Base-by-base conservation (phyloP, 2,888 invertebrate species). In the Boloria euphrosyne region DNA sequence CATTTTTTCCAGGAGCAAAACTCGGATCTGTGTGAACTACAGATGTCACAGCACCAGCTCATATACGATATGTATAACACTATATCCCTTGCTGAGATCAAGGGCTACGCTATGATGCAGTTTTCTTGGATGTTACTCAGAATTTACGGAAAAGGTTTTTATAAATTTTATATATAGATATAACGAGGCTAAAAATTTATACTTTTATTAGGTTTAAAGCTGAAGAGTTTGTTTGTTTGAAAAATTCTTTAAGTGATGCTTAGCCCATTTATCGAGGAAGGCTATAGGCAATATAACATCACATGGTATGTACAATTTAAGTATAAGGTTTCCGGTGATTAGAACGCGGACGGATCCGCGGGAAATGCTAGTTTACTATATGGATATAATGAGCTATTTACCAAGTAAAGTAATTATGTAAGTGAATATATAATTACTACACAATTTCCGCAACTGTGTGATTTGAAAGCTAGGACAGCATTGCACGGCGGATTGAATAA, bases 31-130 rank as follows among this genome's bases (percentile, higher is more conserved):
- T 97, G 97, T 84, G 93, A 94, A 71, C 91, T 95, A 22, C 93
- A 95, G 73, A 95, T 97, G 86, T 97, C 97, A 0, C 95, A 96
- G 0, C 97, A 97, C 73, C 97, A 97, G 86, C 92, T 97, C 66
- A 91, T 97, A 27, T 96, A 95, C 82, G 96, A 96, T 81, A 93
- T 97, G 73, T 97, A 97, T 89, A 95, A 95, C 78, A 94, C 96
- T 0, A 94, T 97, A 68, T 95, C 97, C 0, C 86, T 97, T 46
- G 95, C 97, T 0, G 97, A 97, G 92, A 93, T 97, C 75, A 97
- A 97, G 86, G 97, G 97, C 1, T 97, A 96, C 84, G 94, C 95
- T 44, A 96, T 97, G 96, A 95, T 97, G 93, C 97, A 97, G 83
- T 97, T 97, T 89, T 96, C 97, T 0, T 97, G 96, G 94, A 96